Evolutionary conservation across 2,113 vertebrate genomes (phyloP).

Genomic region (Pelecanus crispus): DNA sequence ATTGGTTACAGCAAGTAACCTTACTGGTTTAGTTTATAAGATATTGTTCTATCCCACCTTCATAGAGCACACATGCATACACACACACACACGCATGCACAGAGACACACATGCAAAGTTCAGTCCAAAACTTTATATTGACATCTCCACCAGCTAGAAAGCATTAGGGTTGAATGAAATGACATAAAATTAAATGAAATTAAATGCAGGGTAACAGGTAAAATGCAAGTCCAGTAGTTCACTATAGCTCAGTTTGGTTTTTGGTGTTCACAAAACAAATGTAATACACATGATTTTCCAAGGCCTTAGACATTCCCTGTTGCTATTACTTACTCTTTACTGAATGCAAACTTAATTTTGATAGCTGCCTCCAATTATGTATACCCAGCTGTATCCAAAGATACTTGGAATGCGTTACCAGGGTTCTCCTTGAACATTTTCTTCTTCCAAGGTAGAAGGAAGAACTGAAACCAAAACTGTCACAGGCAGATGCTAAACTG

Average conservation of each 20-base stretch:
- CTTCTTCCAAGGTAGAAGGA: neutral
- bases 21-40: neutral
- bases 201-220: neutral
- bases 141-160: neutral
- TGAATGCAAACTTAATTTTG: neutral
- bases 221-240: neutral
- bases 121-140: neutral
- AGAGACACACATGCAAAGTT: rapidly evolving
- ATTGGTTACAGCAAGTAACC: neutral
- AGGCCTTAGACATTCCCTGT: neutral
- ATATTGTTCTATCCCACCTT: neutral
- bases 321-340: neutral
- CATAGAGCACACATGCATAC: rapidly evolving
- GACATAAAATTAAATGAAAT: neutral
- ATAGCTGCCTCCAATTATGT: neutral
- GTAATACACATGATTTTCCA: neutral
- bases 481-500: neutral
- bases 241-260: neutral
- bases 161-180: neutral
- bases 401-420: neutral
- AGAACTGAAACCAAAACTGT: neutral
- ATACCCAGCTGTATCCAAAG: neutral
- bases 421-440: neutral
- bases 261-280: neutral
- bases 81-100: too few relatives aligned